Evolutionary conservation across 23 tunicate genomes (phyloP).

Genomic region (Halocynthia aurantium): DNA sequence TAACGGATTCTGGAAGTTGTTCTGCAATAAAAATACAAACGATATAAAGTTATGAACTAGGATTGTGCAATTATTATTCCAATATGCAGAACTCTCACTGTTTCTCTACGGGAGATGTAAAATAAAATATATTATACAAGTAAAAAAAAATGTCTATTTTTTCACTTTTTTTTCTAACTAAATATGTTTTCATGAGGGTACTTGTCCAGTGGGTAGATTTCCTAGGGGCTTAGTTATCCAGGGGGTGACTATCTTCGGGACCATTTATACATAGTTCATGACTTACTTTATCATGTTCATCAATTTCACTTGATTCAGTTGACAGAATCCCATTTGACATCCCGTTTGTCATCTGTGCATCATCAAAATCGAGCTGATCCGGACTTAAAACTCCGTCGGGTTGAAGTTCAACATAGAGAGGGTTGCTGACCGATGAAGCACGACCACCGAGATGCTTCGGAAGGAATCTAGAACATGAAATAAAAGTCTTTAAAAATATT

Average conservation of each 20-base stretch:
- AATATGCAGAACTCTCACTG: no score
- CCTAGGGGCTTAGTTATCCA: no score
- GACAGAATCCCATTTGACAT: constrained; percentile 12
- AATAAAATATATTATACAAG: no score
- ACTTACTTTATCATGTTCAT: constrained; percentile 2
- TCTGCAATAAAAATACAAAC: not conserved
- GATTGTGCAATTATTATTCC: no score
- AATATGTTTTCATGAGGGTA: no score
- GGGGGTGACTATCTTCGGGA: no score
- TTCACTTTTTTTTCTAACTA: no score
- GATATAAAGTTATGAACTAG: not conserved
- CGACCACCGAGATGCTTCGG: constrained; percentile 9
- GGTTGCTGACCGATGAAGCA: not conserved
- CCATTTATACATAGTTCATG: not conserved
- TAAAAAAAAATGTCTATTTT: no score
- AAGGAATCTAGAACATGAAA: not conserved
- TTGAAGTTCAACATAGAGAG: constrained; percentile 26
- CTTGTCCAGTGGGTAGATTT: no score
- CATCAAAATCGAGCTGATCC: constrained; percentile 2
- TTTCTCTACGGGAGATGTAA: no score
- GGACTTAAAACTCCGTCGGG: not conserved
- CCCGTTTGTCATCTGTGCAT: not conserved
- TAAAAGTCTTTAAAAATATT: not conserved
- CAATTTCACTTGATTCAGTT: constrained; percentile 6
- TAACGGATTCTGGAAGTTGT: not conserved